Evolutionary conservation across 2,113 vertebrate genomes (phyloP), one percentile per base, ranked within the genome.

Genomic region (Microtus pennsylvanicus): DNA sequence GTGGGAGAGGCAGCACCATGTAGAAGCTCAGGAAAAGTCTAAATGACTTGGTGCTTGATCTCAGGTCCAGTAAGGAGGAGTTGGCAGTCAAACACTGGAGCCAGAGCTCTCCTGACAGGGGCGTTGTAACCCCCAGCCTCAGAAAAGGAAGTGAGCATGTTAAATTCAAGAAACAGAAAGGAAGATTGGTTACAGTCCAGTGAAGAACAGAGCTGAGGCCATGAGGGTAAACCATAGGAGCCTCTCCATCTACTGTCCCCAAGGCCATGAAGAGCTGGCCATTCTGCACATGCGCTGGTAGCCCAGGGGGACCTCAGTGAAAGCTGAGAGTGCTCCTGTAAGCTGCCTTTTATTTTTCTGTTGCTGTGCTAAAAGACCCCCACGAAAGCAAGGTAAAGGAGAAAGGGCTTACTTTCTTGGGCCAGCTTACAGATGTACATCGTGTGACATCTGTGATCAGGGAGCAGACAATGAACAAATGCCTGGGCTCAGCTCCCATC

Each of bases 201-300:
- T 16, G 5, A 21, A 19, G 33, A 28, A 17, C 0, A 30, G 55
- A 47, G 11, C 10, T 1, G 13, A 45, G 13, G 22, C 26, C 22
- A 12, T 77, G 1, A 24, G 1, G 5, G 38, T 3, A 2, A 12
- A 6, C 42, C 4, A 9, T 33, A 35, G 22, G 11, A 26, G 11
- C 11, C 61, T 2, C 14, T 8, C 16, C 33, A 13, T 38, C 47
- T 8, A 2, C 17, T 0, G 52, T 47, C n/a, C n/a, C 8, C 4
- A 7, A 2, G 52, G 5, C 28, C 55, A 6, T 26, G n/a, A 5
- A 0, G 47, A 19, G 26, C 28, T 22, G 12, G 67, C 17, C 10
- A 17, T 28, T 65, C 2, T 13, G 28, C 16, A 45, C 26, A 24
- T 2, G 21, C 7, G 0, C 9, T 0, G 0, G 5, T 6, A 6